Percentiles rank a stretch among this genome's conserved stretches.
phyloP scores from a whole-genome alignment of 2,888 invertebrate genomes.

The Hypena proboscidalis region DNA sequence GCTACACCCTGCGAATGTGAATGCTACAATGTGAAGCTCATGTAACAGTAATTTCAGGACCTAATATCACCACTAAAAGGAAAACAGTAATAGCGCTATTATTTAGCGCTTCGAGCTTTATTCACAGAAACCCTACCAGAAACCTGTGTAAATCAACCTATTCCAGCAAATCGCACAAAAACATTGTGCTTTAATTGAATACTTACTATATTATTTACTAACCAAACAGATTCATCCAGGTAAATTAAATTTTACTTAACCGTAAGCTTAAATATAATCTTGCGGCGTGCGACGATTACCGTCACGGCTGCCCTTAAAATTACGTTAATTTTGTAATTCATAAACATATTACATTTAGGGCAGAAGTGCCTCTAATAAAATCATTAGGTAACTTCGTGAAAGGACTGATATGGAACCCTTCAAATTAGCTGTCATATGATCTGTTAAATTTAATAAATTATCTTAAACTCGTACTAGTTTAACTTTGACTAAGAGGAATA shows the following conservation, averaged over 20 bases:
- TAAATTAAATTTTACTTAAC: conserved; percentile 5
- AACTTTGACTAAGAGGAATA: neutral
- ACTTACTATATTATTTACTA: too few species aligned
- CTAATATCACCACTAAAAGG: too few species aligned
- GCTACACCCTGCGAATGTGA: too few species aligned
- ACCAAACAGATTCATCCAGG: neutral
- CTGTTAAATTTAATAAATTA: conserved; percentile 2
- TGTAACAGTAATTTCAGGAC: too few species aligned
- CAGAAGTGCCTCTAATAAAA: conserved; percentile 19
- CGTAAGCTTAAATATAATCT: conserved; percentile 1
- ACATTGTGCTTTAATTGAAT: too few species aligned
- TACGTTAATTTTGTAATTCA: conserved; percentile 12
- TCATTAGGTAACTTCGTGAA: conserved; percentile 27
- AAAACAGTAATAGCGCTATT: too few species aligned
- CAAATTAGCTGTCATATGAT: conserved; percentile 24
- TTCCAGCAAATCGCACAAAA: too few species aligned
- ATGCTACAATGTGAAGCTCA: too few species aligned
- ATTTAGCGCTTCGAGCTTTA: too few species aligned
- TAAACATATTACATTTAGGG: conserved; percentile 14
- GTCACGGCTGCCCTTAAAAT: conserved; percentile 9
- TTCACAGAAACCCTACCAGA: too few species aligned
- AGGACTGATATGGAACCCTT: conserved; percentile 21
- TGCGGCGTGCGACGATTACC: conserved; percentile 5
- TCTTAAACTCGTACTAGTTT: neutral
- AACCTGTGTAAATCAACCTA: too few species aligned